Evolutionary conservation across 2,888 invertebrate species (phyloP).

Genomic region (Palloptera scutellata): DNA sequence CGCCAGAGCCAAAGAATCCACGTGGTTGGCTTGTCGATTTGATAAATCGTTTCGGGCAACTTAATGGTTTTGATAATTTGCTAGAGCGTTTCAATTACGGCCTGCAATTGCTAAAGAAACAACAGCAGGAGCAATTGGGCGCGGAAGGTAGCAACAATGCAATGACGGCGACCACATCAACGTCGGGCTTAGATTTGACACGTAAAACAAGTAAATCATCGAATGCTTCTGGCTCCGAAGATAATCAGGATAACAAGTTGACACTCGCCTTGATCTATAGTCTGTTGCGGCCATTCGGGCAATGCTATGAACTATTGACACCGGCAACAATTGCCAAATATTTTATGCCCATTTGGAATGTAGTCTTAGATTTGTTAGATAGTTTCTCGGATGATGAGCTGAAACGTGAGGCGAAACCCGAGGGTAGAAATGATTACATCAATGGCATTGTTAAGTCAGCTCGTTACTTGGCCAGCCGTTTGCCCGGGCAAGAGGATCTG

Average conservation of each 20-base stretch:
- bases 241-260: conserved; percentile 63
- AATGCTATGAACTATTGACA: conserved; percentile 90
- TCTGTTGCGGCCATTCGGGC: conserved; percentile 88
- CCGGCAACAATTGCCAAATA: conserved; percentile 90
- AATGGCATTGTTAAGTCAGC: conserved; percentile 93
- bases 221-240: conserved; percentile 40
- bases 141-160: conserved; percentile 19
- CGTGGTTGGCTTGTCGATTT: conserved; percentile 97
- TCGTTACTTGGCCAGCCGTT: conserved; percentile 85
- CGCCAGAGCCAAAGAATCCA: conserved; percentile 82
- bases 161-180: conserved; percentile 33
- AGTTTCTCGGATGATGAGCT: conserved; percentile 94
- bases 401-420: conserved; percentile 92
- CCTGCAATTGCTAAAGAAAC: conserved; percentile 69
- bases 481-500: conserved; percentile 82
- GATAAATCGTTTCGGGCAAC: conserved; percentile 90
- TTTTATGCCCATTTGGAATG: conserved; percentile 91
- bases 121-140: conserved; percentile 58
- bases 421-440: conserved; percentile 95
- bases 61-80: conserved; percentile 88
- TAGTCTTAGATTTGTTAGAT: conserved; percentile 88
- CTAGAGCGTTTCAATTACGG: conserved; percentile 84
- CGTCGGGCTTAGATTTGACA: conserved; percentile 30
- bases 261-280: conserved; percentile 81
- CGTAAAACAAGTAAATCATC: conserved; percentile 34